These are phyloP conservation scores for Oppia nitens DNA, from an alignment of 1,140 invertebrate species.

Conservation along the genomic window DNA sequence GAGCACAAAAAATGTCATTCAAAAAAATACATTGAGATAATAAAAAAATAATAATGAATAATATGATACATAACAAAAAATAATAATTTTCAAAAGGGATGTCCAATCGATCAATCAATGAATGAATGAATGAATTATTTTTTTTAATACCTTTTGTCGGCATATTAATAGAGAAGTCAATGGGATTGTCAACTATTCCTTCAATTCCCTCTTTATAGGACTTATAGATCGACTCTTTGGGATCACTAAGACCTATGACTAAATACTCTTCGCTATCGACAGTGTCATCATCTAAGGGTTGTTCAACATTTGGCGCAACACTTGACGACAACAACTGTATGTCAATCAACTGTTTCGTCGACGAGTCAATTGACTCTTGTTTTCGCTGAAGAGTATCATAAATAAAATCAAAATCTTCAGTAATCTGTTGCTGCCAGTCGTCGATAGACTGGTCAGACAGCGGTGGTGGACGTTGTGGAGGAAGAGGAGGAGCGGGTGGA, in stretches of 20 bases:
- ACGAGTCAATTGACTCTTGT: not conserved
- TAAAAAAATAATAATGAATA: too few species aligned
- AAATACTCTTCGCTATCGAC: too few species aligned
- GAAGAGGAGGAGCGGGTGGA: not conserved
- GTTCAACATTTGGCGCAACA: too few species aligned
- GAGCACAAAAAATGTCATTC: too few species aligned
- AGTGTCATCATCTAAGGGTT: too few species aligned
- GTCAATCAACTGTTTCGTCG: not conserved
- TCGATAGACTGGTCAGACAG: not conserved
- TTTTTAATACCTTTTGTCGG: not conserved
- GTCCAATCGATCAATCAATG: not conserved
- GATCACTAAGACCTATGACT: not conserved
- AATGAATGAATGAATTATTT: too few species aligned
- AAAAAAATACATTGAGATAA: too few species aligned
- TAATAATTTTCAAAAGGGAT: not conserved
- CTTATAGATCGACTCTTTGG: not conserved
- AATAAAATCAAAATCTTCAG: conserved; percentile 13
- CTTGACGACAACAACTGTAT: too few species aligned
- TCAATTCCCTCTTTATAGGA: not conserved
- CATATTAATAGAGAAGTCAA: not conserved
- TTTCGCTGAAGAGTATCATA: conserved; percentile 8
- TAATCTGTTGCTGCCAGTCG: conserved; percentile 15
- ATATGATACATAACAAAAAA: too few species aligned
- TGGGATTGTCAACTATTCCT: not conserved
- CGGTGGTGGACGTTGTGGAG: not conserved